Evolutionary conservation across 2,888 invertebrate species (phyloP), one percentile per base, ranked within the genome.

Genomic region (Megalurothrips usitatus): DNA sequence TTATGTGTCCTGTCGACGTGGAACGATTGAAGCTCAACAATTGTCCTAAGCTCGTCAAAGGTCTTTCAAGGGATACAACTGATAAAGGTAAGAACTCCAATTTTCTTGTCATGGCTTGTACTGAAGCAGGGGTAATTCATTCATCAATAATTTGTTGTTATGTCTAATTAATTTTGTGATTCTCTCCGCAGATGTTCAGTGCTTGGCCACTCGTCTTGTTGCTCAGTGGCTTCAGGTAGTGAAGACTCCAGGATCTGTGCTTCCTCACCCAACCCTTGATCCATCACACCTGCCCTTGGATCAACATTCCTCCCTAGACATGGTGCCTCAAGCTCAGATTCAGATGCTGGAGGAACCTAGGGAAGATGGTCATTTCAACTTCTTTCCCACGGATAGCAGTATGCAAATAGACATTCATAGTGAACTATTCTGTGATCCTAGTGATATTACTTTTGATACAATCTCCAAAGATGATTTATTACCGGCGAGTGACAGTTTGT

Each of bases 181-280:
- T 84, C 86, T 84, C 0, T 84, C 84, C 90, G 84, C 88, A 95
- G 95, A 91, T 86, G 93, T 96, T 81, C 91, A 94, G 86, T 90
- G 91, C 82, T 88, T 96, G 84, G 95, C 97, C 19, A 91, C 92
- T 81, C 92, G 93, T 85, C 89, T 97, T 82, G 96, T 97, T 48
- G 94, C 96, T 85, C 94, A 94, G 86, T 97, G 97, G 97, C 89
- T 96, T 84, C 93, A 93, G 87, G 93, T 96, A 82, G 96, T 97
- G 1, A 95, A 96, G 87, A 89, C 91, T 82, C 90, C 90, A 48
- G 87, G 89, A 81, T 89, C 88, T 79, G 86, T 88, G 84, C 9
- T 75, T 26, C 68, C 23, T 26, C 68, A 75, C 1, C 68, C 68
- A 11, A 87, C 88, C 84, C 85, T 87, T 85, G 84, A 85, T 79